phyloP scores from a whole-genome alignment of 1,140 invertebrate genomes.

The Drosophila kikkawai region DNA sequence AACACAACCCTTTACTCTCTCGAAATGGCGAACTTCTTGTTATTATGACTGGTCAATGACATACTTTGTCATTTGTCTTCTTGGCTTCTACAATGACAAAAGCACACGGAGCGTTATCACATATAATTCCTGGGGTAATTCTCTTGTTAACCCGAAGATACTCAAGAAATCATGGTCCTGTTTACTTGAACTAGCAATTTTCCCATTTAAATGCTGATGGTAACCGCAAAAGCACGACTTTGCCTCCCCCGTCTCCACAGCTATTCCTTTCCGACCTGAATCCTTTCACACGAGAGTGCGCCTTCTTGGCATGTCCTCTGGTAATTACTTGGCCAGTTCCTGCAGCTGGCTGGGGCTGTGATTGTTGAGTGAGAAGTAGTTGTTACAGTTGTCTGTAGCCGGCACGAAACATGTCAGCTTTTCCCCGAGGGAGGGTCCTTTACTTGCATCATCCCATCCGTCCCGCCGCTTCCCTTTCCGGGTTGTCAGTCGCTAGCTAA shows the following conservation, averaged over 20 bases:
- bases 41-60: conserved; percentile 58
- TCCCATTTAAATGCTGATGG: conserved; percentile 50
- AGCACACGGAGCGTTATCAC: neutral
- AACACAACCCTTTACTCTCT: conserved; percentile 9
- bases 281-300: conserved; percentile 28
- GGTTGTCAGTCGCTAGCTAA: conserved; percentile 8
- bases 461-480: neutral
- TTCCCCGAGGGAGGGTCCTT: conserved; percentile 20
- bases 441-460: conserved; percentile 3
- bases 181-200: conserved; percentile 53
- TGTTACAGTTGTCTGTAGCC: conserved; percentile 50
- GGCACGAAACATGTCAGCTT: conserved; percentile 44
- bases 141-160: conserved; percentile 7
- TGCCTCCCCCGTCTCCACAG: neutral
- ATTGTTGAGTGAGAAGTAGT: conserved; percentile 75
- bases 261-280: neutral
- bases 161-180: conserved; percentile 41
- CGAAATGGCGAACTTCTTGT: conserved; percentile 21
- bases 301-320: conserved; percentile 66
- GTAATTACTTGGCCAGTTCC: conserved; percentile 66
- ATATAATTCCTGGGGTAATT: conserved; percentile 42
- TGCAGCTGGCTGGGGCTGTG: conserved; percentile 13
- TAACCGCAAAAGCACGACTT: neutral
- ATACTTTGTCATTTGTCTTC: conserved; percentile 58
- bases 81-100: conserved; percentile 48